Evolutionary conservation across 2,797 vertebrate genomes (phyloP), one percentile per base, ranked within the genome.

Genomic region (Chrysolophus pictus): DNA sequence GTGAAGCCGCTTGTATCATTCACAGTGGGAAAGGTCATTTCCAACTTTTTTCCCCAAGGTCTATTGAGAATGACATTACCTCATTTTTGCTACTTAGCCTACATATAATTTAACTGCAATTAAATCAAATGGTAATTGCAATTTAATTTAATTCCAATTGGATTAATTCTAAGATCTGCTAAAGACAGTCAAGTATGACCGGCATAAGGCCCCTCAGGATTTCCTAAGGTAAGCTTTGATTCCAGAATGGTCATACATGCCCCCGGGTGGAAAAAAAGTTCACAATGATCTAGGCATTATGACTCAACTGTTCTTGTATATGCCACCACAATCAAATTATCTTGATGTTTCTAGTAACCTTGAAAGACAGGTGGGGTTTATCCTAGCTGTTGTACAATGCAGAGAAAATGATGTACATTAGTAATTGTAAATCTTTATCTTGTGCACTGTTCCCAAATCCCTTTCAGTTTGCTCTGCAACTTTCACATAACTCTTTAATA

Each of bases 111-210:
- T 84, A 83, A 65, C 12, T 74, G 8, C 49, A 93, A 86, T 72
- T 87, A 87, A 84, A 91, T 65, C 23, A 83, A 92, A 85, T 67
- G 13, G 16, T 17, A 91, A 84, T 65, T 81, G 59, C 18, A 58
- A 88, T 82, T 93, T 91, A 85, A 90, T 94, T 92, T 89, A 94
- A 55, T 37, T 72, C 7, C 24, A 81, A 19, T 41, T 81, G n/a
- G 77, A 83, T 69, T 91, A 80, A 83, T 92, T 91, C 41, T 67
- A 67, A 62, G 10, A 10, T 90, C 42, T 84, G 63, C 65, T 51
- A 92, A 72, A 88, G n/a, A 64, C 35, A 70, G 46, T 81, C 35
- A 70, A 73, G 29, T 90, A 86, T 86, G 46, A 88, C 35, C 65
- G 19, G 7, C 68, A 37, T 56, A 84, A 33, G 8, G 23, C 6